Evolutionary conservation across 2,888 invertebrate genomes (phyloP).

Genomic region (Cremastinae sp.): DNA sequence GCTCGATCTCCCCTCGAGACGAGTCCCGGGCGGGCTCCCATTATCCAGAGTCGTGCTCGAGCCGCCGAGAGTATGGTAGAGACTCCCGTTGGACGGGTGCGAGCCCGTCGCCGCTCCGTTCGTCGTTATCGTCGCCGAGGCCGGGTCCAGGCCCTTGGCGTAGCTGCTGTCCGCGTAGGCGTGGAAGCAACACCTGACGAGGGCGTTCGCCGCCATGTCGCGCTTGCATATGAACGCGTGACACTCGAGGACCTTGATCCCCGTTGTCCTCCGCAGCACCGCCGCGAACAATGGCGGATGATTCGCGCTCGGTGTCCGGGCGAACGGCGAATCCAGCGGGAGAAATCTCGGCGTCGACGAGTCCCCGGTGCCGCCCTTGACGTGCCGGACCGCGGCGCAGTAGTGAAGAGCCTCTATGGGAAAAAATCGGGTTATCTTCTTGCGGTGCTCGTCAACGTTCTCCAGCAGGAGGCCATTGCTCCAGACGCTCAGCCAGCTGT

Average conservation of each 20-base stretch:
- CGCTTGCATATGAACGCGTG: conserved; percentile 99
- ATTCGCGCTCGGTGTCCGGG: conserved; percentile 93
- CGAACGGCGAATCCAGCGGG: conserved; percentile 97
- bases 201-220: conserved; percentile 97
- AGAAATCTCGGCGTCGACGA: conserved; percentile 92
- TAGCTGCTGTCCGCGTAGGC: conserved; percentile 98
- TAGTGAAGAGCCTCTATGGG: conserved; percentile 97
- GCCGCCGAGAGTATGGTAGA: conserved; percentile 79
- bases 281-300: conserved; percentile 99
- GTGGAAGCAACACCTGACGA: conserved; percentile 98
- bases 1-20: conserved; percentile 80
- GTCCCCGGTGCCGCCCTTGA: conserved; percentile 81
- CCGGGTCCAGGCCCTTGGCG: conserved; percentile 84
- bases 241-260: conserved; percentile 98
- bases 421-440: conserved; percentile 96
- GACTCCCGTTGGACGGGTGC: conserved; percentile 71
- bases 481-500: conserved; percentile 98
- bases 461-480: conserved; percentile 97
- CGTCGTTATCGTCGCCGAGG: conserved; percentile 71
- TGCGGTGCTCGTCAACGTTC: conserved; percentile 97
- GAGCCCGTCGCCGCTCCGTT: conserved; percentile 67
- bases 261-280: conserved; percentile 96
- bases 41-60: conserved; percentile 80
- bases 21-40: conserved; percentile 79
- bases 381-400: conserved; percentile 96